Conservation (phyloP, 23 tunicate genomes). For the Styela clava region DNA sequence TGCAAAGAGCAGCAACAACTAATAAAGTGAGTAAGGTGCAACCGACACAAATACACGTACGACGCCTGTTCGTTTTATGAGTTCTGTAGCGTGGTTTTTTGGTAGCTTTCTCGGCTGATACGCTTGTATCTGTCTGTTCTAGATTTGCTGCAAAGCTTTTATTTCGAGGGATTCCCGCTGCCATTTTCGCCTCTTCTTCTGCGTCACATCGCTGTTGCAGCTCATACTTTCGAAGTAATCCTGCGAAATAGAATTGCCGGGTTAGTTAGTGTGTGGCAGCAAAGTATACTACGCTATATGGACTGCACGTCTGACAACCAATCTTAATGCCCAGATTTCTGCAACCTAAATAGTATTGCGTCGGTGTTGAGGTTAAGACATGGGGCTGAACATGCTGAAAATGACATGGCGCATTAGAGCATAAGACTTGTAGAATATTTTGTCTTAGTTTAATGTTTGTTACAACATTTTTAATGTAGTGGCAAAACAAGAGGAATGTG, state of each 20-base stretch:
- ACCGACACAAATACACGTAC: neutral
- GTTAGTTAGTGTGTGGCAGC: too few species aligned
- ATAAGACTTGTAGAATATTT: too few species aligned
- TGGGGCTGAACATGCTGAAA: too few species aligned
- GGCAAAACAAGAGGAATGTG: too few species aligned
- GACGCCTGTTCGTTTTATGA: neutral
- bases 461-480: too few species aligned
- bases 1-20: neutral
- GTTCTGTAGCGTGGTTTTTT: slow-evolving; percentile 16
- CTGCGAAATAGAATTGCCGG: neutral
- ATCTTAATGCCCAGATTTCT: too few species aligned
- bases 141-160: neutral
- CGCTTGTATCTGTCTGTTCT: slow-evolving; percentile 9
- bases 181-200: neutral
- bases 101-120: neutral
- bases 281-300: too few species aligned
- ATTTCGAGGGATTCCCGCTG: neutral
- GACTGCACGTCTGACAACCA: too few species aligned
- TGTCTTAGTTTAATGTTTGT: too few species aligned
- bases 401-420: too few species aligned
- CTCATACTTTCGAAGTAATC: slow-evolving; percentile 35
- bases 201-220: slow-evolving; percentile 27
- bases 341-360: too few species aligned
- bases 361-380: too few species aligned
- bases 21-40: neutral